phyloP scores from a whole-genome alignment of 2,113 vertebrate genomes.

The Centropristis striata region DNA sequence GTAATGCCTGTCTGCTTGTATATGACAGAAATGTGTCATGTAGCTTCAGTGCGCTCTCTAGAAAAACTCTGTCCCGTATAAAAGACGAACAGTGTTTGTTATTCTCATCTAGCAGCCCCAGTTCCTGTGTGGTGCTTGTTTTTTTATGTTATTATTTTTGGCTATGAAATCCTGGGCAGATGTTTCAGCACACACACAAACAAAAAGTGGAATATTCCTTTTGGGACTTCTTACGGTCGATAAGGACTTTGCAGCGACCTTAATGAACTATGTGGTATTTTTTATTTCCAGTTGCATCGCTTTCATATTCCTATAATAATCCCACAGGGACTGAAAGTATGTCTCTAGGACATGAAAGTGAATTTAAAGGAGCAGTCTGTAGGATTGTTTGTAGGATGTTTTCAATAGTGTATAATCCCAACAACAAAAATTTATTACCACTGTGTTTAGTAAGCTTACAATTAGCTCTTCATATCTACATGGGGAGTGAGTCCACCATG shows the following conservation, averaged over 20 bases:
- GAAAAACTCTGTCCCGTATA: conserved; percentile 51
- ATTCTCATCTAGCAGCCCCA: conserved; percentile 55
- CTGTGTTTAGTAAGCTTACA: no score
- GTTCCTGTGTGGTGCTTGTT: conserved; percentile 54
- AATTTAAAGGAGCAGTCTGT: background rate
- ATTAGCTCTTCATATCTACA: no score
- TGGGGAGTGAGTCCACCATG: no score
- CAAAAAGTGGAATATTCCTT: conserved; percentile 22
- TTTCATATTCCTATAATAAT: conserved; percentile 17
- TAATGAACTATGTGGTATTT: conserved; percentile 29
- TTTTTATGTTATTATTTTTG: conserved; percentile 49
- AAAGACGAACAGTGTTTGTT: conserved; percentile 53
- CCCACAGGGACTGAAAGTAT: background rate
- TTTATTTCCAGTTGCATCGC: background rate
- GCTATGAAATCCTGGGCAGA: conserved; percentile 57
- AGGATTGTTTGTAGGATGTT: no score
- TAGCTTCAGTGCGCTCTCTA: conserved; percentile 24
- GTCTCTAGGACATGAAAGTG: conserved; percentile 8
- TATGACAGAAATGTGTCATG: conserved; percentile 68
- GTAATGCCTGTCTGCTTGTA: conserved; percentile 57
- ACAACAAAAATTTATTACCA: no score
- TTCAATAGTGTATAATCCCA: no score
- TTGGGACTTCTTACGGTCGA: conserved; percentile 32
- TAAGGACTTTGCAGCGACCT: conserved; percentile 40
- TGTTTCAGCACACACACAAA: conserved; percentile 49